Conservation (phyloP, 1,140 invertebrate species). For the Ctenoplectra terminalis region DNA sequence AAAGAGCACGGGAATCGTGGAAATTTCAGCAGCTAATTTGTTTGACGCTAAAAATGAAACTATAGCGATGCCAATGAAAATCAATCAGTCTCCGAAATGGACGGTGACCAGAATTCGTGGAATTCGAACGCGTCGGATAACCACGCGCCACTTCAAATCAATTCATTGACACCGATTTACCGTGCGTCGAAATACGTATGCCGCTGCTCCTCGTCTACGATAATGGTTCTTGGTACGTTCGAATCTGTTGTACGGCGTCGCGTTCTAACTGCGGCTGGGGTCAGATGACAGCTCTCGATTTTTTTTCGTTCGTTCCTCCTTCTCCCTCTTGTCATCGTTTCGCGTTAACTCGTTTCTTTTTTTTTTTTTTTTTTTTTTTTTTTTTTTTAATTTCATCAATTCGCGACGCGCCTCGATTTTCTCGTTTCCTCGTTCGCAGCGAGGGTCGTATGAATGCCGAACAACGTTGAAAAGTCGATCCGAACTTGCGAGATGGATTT, state of each 20-base stretch:
- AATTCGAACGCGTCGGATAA: background rate
- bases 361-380: too few species aligned
- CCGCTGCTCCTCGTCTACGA: background rate
- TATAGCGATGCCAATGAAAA: background rate
- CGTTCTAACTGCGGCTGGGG: background rate
- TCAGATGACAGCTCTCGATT: background rate
- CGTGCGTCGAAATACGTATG: background rate
- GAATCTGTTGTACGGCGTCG: background rate
- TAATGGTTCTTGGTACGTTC: slow-evolving; percentile 35
- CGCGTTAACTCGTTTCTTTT: background rate
- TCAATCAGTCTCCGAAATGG: slow-evolving; percentile 19
- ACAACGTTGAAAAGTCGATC: too few species aligned
- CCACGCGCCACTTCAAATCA: slow-evolving; percentile 10
- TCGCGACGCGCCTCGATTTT: background rate
- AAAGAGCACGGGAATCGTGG: background rate
- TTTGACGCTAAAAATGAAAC: slow-evolving; percentile 15
- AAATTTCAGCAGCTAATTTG: slow-evolving; percentile 4
- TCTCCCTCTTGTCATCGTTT: background rate
- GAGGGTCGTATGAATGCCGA: too few species aligned
- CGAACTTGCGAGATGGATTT: background rate
- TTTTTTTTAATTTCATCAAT: slow-evolving; percentile 8
- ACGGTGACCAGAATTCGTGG: slow-evolving; percentile 7
- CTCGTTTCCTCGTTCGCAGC: background rate
- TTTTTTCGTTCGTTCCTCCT: background rate
- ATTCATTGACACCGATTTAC: slow-evolving; percentile 37